Base-by-base conservation (phyloP, 2,113 vertebrate species). In the Lepisosteus osseus region DNA sequence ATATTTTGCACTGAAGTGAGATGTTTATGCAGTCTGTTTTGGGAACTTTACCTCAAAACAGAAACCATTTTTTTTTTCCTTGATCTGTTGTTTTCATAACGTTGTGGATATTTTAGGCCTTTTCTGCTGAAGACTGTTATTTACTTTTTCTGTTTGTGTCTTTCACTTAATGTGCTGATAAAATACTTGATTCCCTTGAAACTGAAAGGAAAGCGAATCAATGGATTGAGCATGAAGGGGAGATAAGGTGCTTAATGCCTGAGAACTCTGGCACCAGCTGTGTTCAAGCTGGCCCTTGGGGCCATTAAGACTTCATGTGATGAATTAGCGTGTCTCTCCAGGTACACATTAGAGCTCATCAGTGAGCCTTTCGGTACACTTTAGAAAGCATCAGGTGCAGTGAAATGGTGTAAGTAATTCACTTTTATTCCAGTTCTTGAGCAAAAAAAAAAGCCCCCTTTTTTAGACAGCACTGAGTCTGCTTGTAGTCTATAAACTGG, bases 311-410 rank as follows among this genome's bases (percentile, higher is more conserved):
- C 72, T 73, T 68, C 56, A 73, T 54, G 65, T 68, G 72, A 73
- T 73, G 65, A 73, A 73, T 73, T 73, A 61, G 57, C n/a, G 47
- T 14, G 56, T 73, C 56, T 65, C 72, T 73, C 72, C 65, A 73
- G 72, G 72, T 73, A 57, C 72, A 68, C 65, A 73, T 73, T 73
- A 73, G 57, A 57, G 41, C 72, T 73, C 72, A 63, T 73, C 65
- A 73, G 72, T 43, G 7, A 17, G 56, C 57, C 44, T 56, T 56
- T 12, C 13, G 45, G 15, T 44, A 15, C 55, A 47, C 64, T 45
- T 54, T 54, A 42, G 15, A 11, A 12, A 61, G 71, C 40, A n/a
- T 42, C 71, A 14, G 55, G 65, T 44, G 67, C 67, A 45, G 42
- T 44, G n/a, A 5, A n/a, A 47, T 42, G 45, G 64, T 44, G 44